Evolutionary conservation across 2,113 vertebrate genomes (phyloP), one percentile per base, ranked within the genome.

Genomic region (Microcebus tavaratra): DNA sequence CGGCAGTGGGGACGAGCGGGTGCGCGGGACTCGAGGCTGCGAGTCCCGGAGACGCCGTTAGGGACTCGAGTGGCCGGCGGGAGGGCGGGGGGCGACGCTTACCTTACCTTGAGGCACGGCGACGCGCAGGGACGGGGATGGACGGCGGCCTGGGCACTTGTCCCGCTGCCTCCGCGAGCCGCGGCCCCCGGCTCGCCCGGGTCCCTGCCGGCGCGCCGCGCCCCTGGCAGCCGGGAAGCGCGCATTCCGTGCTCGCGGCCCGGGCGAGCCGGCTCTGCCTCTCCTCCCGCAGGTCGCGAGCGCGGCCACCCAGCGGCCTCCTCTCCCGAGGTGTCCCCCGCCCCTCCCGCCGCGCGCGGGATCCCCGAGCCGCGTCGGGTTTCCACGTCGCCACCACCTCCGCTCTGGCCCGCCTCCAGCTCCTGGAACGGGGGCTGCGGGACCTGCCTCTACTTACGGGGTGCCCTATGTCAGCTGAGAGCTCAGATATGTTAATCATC

Each of bases 361-460:
- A 36, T 4, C 82, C 59, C 23, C 4, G 4, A 21, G 90, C 63
- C 68, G 17, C 83, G 67, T 72, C 82, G 70, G 90, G 55, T 92
- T 86, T 75, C 83, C 84, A 42, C 79, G 86, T 36, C 3, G 63
- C 68, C 73, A 14, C 72, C 89, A 45, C 82, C 89, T 80, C 53
- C 39, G n/a, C 48, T 17, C 57, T 31, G 85, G 91, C 88, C 50
- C 1, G 79, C 39, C 78, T 48, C 92, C 94, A 42, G 85, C 88
- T 79, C 68, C 59, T 0, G 42, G 13, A 36, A 8, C 45, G 2
- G 45, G 68, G 29, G 17, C 83, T 34, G 42, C 5, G 68, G 87
- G 84, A 21, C 80, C 59, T 65, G 91, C 73, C 45, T 45, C 8
- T 8, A 45, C 53, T 23, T 48, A 9, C 3, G n/a, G 57, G 63